Evolutionary conservation across 1,140 invertebrate genomes (phyloP).

Genomic region (Heliconius nattereri): DNA sequence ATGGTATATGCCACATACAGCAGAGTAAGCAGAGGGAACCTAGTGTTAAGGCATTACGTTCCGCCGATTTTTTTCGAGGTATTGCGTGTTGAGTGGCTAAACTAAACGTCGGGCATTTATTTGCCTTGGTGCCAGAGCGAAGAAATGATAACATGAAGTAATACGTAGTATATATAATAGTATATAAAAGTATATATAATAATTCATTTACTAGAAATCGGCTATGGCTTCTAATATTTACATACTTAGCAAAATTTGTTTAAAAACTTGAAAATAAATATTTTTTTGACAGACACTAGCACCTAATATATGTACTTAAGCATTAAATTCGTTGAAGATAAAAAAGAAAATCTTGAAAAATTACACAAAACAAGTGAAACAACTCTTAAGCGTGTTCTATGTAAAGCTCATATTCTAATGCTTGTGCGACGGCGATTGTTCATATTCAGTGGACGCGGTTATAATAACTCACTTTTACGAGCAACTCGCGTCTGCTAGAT

Average conservation of each 20-base stretch:
- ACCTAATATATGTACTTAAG: slow-evolving; percentile 40
- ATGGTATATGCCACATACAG: not conserved
- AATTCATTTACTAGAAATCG: no score
- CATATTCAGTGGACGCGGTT: slow-evolving; percentile 72
- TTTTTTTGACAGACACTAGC: slow-evolving; percentile 37
- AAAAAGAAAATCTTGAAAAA: slow-evolving; percentile 42
- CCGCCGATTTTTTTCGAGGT: no score
- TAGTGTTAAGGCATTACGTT: no score
- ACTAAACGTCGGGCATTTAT: no score
- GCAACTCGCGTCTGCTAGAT: slow-evolving; percentile 59
- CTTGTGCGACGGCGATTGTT: slow-evolving; percentile 54
- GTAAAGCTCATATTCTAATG: slow-evolving; percentile 43
- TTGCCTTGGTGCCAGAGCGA: no score
- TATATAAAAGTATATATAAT: no score
- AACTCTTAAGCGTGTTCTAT: slow-evolving; percentile 27
- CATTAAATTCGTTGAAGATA: slow-evolving; percentile 40
- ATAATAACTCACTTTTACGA: slow-evolving; percentile 79
- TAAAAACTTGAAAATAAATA: slow-evolving; percentile 20
- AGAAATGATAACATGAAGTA: no score
- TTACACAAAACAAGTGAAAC: slow-evolving; percentile 20
- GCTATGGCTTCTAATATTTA: not conserved
- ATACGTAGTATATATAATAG: no score
- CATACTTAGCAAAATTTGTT: slow-evolving; percentile 7
- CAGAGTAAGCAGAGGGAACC: no score
- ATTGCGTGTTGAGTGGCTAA: no score